Evolutionary conservation across 1,140 invertebrate species (phyloP).

Genomic region (Polypedilum vanderplanki): DNA sequence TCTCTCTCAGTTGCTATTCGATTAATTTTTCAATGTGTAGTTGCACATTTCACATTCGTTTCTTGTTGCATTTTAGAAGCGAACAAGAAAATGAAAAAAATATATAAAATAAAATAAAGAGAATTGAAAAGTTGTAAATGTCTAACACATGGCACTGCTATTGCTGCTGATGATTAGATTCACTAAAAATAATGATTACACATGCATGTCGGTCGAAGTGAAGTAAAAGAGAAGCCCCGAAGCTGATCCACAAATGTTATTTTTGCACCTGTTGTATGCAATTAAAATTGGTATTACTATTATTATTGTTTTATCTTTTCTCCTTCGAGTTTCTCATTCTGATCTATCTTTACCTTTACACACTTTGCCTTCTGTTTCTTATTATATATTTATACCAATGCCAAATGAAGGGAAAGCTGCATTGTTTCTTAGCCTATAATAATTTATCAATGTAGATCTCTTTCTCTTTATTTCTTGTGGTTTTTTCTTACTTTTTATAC

Average conservation of each 20-base stretch:
- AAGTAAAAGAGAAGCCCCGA: neutral
- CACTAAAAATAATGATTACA: slow-evolving; percentile 19
- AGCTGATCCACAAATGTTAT: slow-evolving; percentile 22
- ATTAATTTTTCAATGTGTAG: neutral
- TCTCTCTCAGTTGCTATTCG: neutral
- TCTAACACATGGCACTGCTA: neutral
- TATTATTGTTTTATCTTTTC: slow-evolving; percentile 11
- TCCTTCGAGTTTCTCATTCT: neutral
- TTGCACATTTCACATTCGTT: neutral
- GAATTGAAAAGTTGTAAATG: neutral
- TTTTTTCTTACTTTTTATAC: neutral
- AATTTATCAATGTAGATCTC: slow-evolving; percentile 19
- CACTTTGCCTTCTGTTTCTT: slow-evolving; percentile 8
- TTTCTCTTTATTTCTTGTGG: neutral
- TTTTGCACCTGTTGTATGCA: slow-evolving; percentile 26
- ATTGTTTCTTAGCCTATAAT: neutral
- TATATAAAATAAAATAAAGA: neutral
- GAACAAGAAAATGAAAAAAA: neutral
- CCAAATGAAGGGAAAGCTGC: slow-evolving; percentile 10
- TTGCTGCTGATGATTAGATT: neutral
- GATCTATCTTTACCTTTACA: neutral
- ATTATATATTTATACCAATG: neutral
- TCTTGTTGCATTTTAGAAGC: neutral
- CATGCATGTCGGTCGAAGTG: neutral
- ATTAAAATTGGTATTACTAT: slow-evolving; percentile 28